phyloP scores from a whole-genome alignment of 1,140 invertebrate species.

The Pemphigus obesinymphae region DNA sequence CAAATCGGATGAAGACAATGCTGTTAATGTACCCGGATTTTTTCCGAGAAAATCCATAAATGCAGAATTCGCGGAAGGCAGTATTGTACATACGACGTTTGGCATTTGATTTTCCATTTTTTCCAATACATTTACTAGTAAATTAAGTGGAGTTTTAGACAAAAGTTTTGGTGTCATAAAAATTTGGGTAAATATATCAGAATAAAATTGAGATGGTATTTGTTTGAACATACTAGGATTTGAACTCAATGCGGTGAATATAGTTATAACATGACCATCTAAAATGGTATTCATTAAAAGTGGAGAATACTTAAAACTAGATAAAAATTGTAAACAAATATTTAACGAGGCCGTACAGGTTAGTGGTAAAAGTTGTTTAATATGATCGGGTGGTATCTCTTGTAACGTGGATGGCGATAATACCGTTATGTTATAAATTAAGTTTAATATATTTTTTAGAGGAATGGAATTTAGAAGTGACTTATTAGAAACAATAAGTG shows the following conservation, averaged over 20 bases:
- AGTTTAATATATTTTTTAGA: too few species aligned
- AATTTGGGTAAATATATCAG: background rate
- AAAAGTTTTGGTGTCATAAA: background rate
- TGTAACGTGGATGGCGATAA: background rate
- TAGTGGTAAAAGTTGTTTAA: background rate
- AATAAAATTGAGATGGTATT: fast-evolving
- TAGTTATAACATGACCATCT: background rate
- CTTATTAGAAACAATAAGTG: background rate
- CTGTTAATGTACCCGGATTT: background rate
- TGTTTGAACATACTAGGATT: background rate
- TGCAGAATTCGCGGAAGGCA: background rate
- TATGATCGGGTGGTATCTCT: too few species aligned
- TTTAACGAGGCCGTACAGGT: too few species aligned
- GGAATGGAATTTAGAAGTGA: background rate
- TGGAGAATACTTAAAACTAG: background rate
- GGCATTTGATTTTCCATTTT: background rate
- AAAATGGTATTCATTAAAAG: background rate
- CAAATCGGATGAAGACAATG: background rate
- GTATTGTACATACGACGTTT: background rate
- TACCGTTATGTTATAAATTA: too few species aligned
- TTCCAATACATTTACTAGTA: background rate
- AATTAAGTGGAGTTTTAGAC: background rate
- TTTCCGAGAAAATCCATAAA: background rate
- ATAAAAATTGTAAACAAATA: background rate
- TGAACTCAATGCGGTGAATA: background rate